Evolutionary conservation across 2,888 invertebrate species (phyloP).

Genomic region (Drosophila subquinaria): DNA sequence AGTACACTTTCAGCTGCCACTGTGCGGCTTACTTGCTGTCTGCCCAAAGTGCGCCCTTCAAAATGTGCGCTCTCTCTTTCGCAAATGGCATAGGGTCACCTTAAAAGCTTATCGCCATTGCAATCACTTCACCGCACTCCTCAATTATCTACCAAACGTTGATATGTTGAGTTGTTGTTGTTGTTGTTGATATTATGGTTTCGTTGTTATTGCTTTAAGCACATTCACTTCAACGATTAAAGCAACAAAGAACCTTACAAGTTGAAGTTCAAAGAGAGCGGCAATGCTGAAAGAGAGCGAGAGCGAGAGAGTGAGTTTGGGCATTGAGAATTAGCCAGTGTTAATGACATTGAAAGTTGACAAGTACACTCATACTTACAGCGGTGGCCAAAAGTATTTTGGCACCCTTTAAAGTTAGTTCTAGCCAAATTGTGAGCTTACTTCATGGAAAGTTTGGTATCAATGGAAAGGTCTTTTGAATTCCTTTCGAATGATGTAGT

Average conservation of each 20-base stretch:
- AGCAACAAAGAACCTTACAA: conserved; percentile 39
- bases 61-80: conserved; percentile 59
- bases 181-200: conserved; percentile 10
- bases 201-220: conserved; percentile 18
- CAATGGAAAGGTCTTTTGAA: too few relatives aligned
- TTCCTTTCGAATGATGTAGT: too few relatives aligned
- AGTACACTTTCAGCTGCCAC: neutral
- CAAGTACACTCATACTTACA: conserved; percentile 6
- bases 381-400: too few relatives aligned
- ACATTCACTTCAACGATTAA: conserved; percentile 32
- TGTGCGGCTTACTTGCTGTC: neutral
- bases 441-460: too few relatives aligned
- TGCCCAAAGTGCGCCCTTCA: conserved; percentile 62
- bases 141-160: conserved; percentile 33
- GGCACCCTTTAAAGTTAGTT: too few relatives aligned
- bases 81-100: conserved; percentile 62
- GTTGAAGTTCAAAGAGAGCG: conserved; percentile 15
- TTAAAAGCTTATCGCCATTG: conserved; percentile 66
- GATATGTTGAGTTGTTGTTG: conserved; percentile 12
- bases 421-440: too few relatives aligned
- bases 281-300: neutral
- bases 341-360: conserved; percentile 68
- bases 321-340: conserved; percentile 51
- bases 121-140: conserved; percentile 40
- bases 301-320: conserved; percentile 8